Evolutionary conservation across 2,888 invertebrate genomes (phyloP), one percentile per base, ranked within the genome.

Genomic region (Lycia hirtaria): DNA sequence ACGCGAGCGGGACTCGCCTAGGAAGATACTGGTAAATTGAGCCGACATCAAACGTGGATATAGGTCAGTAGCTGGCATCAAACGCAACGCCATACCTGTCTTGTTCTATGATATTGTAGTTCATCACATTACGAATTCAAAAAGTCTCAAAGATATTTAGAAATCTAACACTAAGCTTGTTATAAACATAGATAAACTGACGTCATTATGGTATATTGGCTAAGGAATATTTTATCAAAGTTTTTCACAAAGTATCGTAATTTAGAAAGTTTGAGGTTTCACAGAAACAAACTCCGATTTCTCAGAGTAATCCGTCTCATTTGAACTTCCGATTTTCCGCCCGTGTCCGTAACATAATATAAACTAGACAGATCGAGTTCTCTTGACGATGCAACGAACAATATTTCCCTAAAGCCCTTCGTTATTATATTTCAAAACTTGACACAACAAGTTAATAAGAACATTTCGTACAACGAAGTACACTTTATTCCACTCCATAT

Each of bases 1-100:
- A 59, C 58, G 58, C 51, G 44, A 59, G 45, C 48, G 54, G 56
- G 55, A 44, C 62, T 47, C 17, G 52, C 52, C 44, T 47, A 56
- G 55, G 52, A 64, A 56, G 55, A 56, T 65, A 56, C 56, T 48
- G 56, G 50, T 56, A 59, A 63, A 64, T 63, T 60, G 54, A 65
- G 58, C 55, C 56, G 35, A 65, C 63, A 62, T 63, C 58, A 63
- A 67, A 62, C 50, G 58, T 41, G 60, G 47, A 64, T 52, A 45
- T 65, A 62, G 60, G 64, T 62, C 67, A 67, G 61, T 56, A 48
- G 37, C 48, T 60, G 56, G 53, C 64, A 60, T 67, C 63, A 67
- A 67, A 63, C 58, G 55, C 40, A 33, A 32, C 43, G 41, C 22
- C 22, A 48, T 58, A 58, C 57, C 56, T 51, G 19, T 32, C 47